phyloP scores from a whole-genome alignment of 2,113 vertebrate species.

The Ptilorrhoa leucosticta region DNA sequence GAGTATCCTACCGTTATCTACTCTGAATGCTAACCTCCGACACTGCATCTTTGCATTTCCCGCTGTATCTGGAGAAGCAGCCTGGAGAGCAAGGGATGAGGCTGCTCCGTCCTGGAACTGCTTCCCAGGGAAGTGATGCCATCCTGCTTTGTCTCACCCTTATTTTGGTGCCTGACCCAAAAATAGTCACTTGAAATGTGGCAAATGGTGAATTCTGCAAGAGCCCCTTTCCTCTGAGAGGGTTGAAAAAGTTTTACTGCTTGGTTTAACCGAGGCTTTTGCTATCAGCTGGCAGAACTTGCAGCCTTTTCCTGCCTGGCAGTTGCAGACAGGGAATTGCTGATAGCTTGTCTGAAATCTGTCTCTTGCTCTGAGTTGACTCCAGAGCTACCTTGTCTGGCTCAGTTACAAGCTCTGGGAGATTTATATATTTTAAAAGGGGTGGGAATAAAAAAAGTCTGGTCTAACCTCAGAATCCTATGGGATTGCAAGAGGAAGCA shows the following conservation, averaged over 20 bases:
- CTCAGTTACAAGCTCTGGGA: not conserved
- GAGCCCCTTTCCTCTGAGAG: not conserved
- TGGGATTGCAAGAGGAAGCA: constrained; percentile 68
- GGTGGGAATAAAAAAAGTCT: not conserved
- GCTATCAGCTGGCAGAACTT: constrained; percentile 50
- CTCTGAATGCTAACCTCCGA: not conserved
- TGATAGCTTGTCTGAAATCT: constrained; percentile 38
- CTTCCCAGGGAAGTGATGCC: accelerated
- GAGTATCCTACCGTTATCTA: not conserved
- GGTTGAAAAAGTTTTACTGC: not conserved
- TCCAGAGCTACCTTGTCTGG: constrained; percentile 37
- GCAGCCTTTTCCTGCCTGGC: constrained; percentile 61
- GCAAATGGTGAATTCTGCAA: not conserved
- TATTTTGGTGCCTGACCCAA: not conserved
- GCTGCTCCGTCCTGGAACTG: not conserved
- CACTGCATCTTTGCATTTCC: not conserved
- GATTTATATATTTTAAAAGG: not conserved
- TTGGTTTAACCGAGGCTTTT: not conserved
- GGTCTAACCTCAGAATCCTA: constrained; percentile 24
- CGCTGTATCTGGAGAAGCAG: not conserved
- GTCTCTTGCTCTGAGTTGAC: constrained; percentile 8
- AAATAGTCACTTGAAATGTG: not conserved
- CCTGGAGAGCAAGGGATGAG: not conserved
- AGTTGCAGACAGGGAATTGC: constrained; percentile 46
- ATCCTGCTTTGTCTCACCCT: not conserved